Conservation (phyloP, 2,113 vertebrate species). For the Nothoprocta perdicaria region DNA sequence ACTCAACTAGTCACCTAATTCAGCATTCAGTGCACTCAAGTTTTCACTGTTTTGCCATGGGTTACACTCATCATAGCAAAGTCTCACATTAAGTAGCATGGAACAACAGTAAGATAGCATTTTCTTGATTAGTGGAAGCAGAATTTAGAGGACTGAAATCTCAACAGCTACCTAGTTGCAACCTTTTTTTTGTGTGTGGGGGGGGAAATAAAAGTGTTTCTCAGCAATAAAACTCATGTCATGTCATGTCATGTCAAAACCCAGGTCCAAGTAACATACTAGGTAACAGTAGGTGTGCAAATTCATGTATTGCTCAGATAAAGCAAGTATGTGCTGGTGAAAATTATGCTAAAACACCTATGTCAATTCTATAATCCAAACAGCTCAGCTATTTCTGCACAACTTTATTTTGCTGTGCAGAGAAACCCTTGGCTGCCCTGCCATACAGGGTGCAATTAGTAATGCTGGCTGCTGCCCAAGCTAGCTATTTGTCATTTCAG, state of each 20-base stretch:
- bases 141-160: neutral
- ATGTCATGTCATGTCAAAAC: neutral
- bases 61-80: conserved; percentile 7
- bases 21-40: conserved; percentile 30
- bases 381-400: neutral
- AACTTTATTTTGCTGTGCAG: neutral
- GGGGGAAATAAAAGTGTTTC: neutral
- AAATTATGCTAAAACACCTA: neutral
- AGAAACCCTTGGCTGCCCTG: neutral
- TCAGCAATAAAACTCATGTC: neutral
- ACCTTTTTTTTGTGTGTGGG: neutral
- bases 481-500: neutral
- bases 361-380: neutral
- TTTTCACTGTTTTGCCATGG: conserved; percentile 50
- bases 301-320: neutral
- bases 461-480: neutral
- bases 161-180: neutral
- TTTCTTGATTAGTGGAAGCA: conserved; percentile 3
- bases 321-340: neutral
- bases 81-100: conserved; percentile 10
- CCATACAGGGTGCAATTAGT: neutral
- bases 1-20: conserved; percentile 61
- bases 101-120: neutral
- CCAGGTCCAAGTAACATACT: neutral
- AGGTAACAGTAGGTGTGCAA: neutral